Evolutionary conservation across 2,797 vertebrate genomes (phyloP), one percentile per base, ranked within the genome.

Genomic region (Notamacropus eugenii): DNA sequence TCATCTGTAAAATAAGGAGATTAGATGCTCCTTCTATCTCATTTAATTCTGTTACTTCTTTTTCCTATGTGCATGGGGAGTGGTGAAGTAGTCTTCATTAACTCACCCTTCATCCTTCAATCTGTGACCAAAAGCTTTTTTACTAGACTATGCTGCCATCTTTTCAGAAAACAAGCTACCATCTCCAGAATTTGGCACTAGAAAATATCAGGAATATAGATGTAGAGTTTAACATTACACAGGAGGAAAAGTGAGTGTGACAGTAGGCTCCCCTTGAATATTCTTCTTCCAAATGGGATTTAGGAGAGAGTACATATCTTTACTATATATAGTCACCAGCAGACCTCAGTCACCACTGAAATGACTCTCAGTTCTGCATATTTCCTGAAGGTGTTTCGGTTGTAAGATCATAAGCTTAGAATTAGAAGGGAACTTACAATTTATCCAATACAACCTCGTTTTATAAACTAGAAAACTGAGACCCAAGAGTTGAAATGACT

Each of bases 131-230:
- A 24, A 2, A 40, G 19, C 22, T 27, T 87, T 82, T 46, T 27
- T 87, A 46, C 9, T 46, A 87, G 9, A 50, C 22, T 87, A 27
- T 29, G 0, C 3, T 14, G 12, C 9, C 57, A 92, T 98, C 54
- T 90, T 96, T 90, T 90, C 55, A 96, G 54, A 19, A n/a, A 27
- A 34, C 34, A 97, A 91, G 54, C 16, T 62, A 19, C 55, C 9
- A 54, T 54, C 11, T 87, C 2, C 74, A 31, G 46, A 11, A 94
- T 62, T 40, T 91, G 29, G 82, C 46, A 62, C 46, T 54, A 59
- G 6, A 82, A 87, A 40, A 54, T 34, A 92, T 92, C 0, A 92
- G 24, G 92, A 92, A 94, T 13, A 12, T 56, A 59, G 91, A 91
- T 93, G 31, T 91, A 82, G 55, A 91, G 2, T 58, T 91, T n/a